Percentiles rank a stretch among this genome's conserved stretches.
phyloP scores from a whole-genome alignment of 2,113 vertebrate species.

The Strigops habroptila region DNA sequence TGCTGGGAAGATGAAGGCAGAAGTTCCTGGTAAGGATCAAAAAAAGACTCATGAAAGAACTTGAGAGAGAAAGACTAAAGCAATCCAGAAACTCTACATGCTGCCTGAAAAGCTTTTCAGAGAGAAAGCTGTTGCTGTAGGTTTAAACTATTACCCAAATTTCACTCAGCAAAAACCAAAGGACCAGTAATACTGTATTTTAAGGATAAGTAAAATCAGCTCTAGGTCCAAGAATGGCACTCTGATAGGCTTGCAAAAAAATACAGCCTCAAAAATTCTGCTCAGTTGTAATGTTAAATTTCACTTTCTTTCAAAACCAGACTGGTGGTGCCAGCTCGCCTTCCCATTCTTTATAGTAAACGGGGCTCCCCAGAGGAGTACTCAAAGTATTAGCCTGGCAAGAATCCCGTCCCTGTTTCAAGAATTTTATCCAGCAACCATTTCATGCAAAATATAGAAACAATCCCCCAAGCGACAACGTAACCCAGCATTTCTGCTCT shows the following conservation, averaged over 20 bases:
- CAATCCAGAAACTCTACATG: not conserved
- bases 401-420: not conserved
- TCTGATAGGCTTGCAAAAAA: fast-evolving
- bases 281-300: not conserved
- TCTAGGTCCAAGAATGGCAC: not conserved
- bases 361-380: not conserved
- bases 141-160: not conserved
- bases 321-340: not conserved
- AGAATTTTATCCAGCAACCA: not conserved
- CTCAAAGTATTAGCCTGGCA: not conserved
- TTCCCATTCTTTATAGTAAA: not conserved
- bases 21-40: not conserved
- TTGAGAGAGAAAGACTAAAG: not conserved
- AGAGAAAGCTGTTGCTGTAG: not conserved
- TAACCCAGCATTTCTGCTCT: not conserved
- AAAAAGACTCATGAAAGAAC: not conserved
- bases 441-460: not conserved
- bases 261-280: not conserved
- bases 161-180: not conserved
- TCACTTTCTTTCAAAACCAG: not conserved
- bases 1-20: not conserved
- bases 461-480: not conserved
- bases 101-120: not conserved
- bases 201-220: not conserved
- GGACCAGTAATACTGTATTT: not conserved